Conservation (phyloP, 37 sponge, comb jelly and placozoan genomes). For the Agelas oroides region DNA sequence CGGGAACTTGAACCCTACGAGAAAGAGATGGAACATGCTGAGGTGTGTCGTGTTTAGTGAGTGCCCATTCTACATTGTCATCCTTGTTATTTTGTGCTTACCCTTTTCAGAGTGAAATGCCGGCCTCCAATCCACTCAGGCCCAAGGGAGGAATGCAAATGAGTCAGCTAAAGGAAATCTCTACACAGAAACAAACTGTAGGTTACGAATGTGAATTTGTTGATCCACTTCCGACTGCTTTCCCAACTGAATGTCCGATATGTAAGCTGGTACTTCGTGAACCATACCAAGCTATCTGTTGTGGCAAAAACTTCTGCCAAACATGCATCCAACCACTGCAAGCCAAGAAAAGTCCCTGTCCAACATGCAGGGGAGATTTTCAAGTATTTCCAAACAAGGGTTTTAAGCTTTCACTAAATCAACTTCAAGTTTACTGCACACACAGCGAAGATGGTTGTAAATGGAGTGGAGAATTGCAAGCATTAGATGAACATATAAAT, state of each 20-base stretch:
- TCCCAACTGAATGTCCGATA: conserved; percentile 22
- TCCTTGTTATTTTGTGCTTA: too few species aligned
- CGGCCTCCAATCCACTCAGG: too few species aligned
- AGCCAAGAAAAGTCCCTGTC: conserved; percentile 19
- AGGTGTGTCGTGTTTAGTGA: too few species aligned
- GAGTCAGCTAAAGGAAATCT: too few species aligned
- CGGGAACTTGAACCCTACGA: too few species aligned
- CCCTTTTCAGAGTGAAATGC: too few species aligned
- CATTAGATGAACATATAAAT: neutral
- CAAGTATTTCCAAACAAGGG: conserved; percentile 37
- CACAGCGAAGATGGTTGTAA: neutral
- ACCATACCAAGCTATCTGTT: conserved; percentile 45
- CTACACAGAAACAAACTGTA: too few species aligned
- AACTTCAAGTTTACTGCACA: conserved; percentile 15
- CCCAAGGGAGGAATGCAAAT: too few species aligned
- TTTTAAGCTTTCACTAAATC: conserved; percentile 31
- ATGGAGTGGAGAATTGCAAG: neutral
- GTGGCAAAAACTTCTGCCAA: conserved; percentile 43
- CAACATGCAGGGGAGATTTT: conserved; percentile 8
- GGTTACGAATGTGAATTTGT: conserved; percentile 46
- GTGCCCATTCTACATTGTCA: too few species aligned
- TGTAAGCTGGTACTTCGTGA: conserved; percentile 39
- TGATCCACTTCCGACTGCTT: conserved; percentile 1
- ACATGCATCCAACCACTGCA: conserved; percentile 19
- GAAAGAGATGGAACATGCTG: too few species aligned